These are phyloP conservation scores for Parambassis ranga DNA, from an alignment of 2,797 vertebrate genomes.

Conservation along the genomic window DNA sequence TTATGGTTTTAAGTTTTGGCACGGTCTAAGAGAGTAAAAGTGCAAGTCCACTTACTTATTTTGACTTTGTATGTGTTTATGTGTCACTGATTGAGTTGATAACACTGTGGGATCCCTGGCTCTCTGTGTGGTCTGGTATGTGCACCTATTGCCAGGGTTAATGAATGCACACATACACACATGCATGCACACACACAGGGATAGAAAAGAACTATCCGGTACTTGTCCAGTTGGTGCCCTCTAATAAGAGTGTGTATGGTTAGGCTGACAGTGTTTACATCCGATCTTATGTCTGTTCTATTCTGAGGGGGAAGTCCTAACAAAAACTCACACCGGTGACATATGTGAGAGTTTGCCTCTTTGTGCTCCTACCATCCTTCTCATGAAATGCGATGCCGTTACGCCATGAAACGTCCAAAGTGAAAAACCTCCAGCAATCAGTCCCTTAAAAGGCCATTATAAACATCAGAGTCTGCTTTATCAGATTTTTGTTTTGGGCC, in stretches of 20 bases:
- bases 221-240: constrained; percentile 4
- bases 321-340: constrained; percentile 45
- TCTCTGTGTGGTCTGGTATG: constrained; percentile 54
- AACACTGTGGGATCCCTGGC: constrained; percentile 1
- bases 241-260: constrained; percentile 53
- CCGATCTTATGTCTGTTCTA: constrained; percentile 35
- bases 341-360: constrained; percentile 45
- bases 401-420: constrained; percentile 38
- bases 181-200: constrained; percentile 1
- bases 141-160: background rate
- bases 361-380: constrained; percentile 11
- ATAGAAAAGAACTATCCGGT: constrained; percentile 13
- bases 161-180: background rate
- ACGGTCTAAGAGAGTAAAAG: too few species aligned
- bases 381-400: constrained; percentile 23
- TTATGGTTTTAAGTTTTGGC: too few species aligned
- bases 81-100: constrained; percentile 8
- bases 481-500: constrained; percentile 36
- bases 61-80: background rate
- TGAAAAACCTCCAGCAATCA: constrained; percentile 47
- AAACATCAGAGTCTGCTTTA: constrained; percentile 36
- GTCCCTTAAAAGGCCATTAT: constrained; percentile 70
- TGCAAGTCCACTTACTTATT: too few species aligned
- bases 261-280: constrained; percentile 66
- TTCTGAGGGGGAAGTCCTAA: constrained; percentile 49